Base-by-base conservation (phyloP, 2,888 invertebrate species). In the Ochropleura plecta region DNA sequence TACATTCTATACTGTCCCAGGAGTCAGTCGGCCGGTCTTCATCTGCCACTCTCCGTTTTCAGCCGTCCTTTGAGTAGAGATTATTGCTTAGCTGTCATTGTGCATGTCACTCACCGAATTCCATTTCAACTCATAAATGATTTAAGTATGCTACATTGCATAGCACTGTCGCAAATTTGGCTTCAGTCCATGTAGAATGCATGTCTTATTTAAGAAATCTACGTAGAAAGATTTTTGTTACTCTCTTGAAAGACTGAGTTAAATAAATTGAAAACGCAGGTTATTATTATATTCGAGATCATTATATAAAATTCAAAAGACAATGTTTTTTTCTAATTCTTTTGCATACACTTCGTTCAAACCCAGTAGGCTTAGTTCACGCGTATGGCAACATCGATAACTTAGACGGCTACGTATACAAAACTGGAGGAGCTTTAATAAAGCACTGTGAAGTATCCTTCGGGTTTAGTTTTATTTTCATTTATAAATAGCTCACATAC, bases 401-500 rank as follows among this genome's bases (percentile, higher is more conserved):
- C 68, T 81, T 76, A 84, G 82, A 48, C 65, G 64, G 76, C 81
- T 78, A 85, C 79, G 81, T 87, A 81, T 77, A 87, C 79, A 86
- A 83, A 78, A 73, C 76, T 83, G 78, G 67, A 81, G 80, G 74
- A 84, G 77, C 79, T 83, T 86, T 88, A 84, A 78, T 84, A 86
- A 85, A 83, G 84, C 85, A 71, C 87, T 46, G 77, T 79, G 81
- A 74, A 65, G 79, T 83, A 84, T 84, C 82, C 83, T 74, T 81
- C 64, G 70, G 82, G 78, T 82, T 74, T 79, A 78, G 80, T 90
- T 87, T 91, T 92, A 89, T 92, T 92, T 90, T 88, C 78, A 83
- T 91, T 88, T 91, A 91, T 88, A 91, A 91, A 92, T 92, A 92
- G 88, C 89, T n/a, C 81, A 86, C 86, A 86, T 87, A 88, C 85